Evolutionary conservation across 2,113 vertebrate species (phyloP).

Genomic region (Fukomys damarensis): DNA sequence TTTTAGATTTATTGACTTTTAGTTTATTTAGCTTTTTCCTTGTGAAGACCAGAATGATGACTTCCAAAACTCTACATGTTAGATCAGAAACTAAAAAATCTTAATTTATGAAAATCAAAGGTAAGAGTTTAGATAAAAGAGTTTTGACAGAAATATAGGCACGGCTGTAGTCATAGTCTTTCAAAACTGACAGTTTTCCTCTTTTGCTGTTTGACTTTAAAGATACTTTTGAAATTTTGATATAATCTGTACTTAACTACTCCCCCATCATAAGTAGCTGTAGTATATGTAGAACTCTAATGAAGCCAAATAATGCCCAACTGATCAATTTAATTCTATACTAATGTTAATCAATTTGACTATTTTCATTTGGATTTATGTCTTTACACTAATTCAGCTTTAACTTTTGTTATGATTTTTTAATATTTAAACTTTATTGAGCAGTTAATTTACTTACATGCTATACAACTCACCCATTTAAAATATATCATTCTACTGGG

Average conservation of each 20-base stretch:
- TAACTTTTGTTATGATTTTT: neutral
- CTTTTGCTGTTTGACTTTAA: neutral
- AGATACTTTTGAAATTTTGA: neutral
- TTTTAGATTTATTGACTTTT: neutral
- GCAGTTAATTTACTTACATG: neutral
- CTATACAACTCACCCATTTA: neutral
- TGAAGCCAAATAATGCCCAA: neutral
- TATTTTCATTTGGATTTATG: neutral
- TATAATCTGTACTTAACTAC: neutral
- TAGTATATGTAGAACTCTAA: neutral
- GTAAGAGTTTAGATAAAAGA: neutral
- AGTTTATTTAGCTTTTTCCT: neutral
- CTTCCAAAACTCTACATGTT: neutral
- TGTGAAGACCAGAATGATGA: neutral
- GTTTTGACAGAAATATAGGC: neutral
- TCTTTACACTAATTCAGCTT: neutral
- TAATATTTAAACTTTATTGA: neutral
- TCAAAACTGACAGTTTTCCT: neutral
- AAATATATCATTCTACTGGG: neutral
- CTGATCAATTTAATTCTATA: neutral
- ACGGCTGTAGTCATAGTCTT: neutral
- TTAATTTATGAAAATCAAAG: neutral
- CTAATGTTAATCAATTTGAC: neutral
- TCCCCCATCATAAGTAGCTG: neutral
- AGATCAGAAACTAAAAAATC: neutral